Evolutionary conservation across 2,797 vertebrate species (phyloP), one percentile per base, ranked within the genome.

Genomic region (Lithobates sylvaticus): DNA sequence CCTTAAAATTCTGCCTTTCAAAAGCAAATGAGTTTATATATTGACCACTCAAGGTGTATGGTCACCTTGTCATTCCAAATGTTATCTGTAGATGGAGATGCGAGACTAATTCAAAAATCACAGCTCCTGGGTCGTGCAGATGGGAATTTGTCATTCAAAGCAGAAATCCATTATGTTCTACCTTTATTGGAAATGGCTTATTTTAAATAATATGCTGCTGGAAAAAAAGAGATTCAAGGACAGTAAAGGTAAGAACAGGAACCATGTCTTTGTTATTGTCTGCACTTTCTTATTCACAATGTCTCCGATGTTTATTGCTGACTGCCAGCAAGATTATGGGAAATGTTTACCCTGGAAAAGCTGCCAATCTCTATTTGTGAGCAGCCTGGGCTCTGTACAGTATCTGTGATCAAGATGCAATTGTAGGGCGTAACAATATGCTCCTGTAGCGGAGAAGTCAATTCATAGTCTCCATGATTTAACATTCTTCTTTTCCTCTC

Each of bases 311-410:
- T 64, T 82, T 73, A 74, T 82, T 65, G 34, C 80, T 82, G 50
- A 74, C 80, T 82, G 50, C 80, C 70, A 34, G 80, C 32, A 74
- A 74, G 70, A 82, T 82, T 82, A 74, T 71, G 72, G 70, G 54
- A 74, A 82, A 82, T 74, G 54, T 82, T 82, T 82, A 74, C 39
- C 50, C 70, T 64, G 69, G 80, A 50, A 73, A 73, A 64, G 47
- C 80, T 82, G 80, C 70, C 80, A 82, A 73, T 82, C 80, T 82
- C 80, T 74, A 82, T 82, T 82, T 82, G 80, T 71, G 54, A 82
- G 69, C 54, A 65, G 80, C 39, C 70, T 21, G 80, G 70, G 54
- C 50, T 34, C 12, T 39, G 26, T 82, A 74, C 54, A 82, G 70
- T 82, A 64, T 82, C 32, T 58, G 27, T 50, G 61, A 82, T 73